phyloP scores from a whole-genome alignment of 2,797 vertebrate genomes.

The Choloepus didactylus region DNA sequence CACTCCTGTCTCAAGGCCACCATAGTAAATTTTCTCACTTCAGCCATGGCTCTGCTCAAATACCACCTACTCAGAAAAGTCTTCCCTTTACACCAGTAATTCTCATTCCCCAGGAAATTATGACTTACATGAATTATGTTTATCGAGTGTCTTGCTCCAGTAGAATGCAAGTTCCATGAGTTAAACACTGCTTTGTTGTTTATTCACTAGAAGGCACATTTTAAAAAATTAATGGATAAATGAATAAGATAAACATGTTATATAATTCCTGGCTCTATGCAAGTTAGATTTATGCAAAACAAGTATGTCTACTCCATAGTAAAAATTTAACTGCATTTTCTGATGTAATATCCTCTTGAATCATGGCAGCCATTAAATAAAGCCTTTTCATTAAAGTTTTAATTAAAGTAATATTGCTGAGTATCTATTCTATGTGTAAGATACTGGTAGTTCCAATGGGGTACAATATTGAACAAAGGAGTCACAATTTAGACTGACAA shows the following conservation, averaged over 20 bases:
- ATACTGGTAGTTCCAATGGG: background rate
- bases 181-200: background rate
- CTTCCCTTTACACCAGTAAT: background rate
- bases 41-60: background rate
- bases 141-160: background rate
- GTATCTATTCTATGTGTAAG: background rate
- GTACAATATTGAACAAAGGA: background rate
- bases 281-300: background rate
- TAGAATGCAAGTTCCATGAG: background rate
- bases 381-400: constrained; percentile 38
- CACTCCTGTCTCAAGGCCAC: background rate
- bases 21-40: background rate
- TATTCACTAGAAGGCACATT: background rate
- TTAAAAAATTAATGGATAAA: background rate
- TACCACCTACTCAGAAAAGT: background rate
- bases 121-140: background rate
- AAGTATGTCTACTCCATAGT: background rate
- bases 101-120: background rate
- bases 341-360: background rate
- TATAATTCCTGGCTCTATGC: background rate
- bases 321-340: constrained; percentile 50
- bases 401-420: constrained; percentile 19
- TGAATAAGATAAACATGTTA: background rate
- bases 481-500: background rate
- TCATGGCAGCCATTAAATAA: background rate